Evolutionary conservation across 2,113 vertebrate species (phyloP), one percentile per base, ranked within the genome.

Genomic region (Hydrochoerus hydrochaeris): DNA sequence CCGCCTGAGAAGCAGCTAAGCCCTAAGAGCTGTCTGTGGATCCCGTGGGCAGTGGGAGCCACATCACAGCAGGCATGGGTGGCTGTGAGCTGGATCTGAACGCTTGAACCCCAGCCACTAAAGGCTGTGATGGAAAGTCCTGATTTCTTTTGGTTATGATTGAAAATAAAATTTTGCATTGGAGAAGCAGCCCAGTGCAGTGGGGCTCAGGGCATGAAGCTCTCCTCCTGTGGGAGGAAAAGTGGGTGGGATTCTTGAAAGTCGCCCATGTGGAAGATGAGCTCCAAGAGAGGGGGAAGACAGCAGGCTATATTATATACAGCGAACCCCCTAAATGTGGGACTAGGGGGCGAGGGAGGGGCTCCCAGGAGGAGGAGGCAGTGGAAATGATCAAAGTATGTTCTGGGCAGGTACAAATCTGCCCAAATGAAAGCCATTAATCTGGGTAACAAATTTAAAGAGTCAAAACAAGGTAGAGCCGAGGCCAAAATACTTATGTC

Each of bases 41-140:
- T 69, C 57, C 28, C 38, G 28, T 0, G 24, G 94, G 26, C n/a
- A 83, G 19, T 0, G 4, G 84, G 7, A 41, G 20, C 32, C 13
- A 20, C 10, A 4, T 9, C n/a, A 26, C 3, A 14, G 38, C 20
- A 30, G 3, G 4, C 49, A 35, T 0, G 3, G 3, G 2, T 52
- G 54, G 22, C 58, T 78, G 62, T 16, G n/a, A 35, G 9, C 13
- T 73, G 20, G 4, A 32, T n/a, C 81, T 90, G 62, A 49, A 12
- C 32, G 13, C 49, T 32, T 41, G 65, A 95, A 75, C 38, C 3
- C 16, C n/a, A 77, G 1, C 6, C 73, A 38, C 62, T 38, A 35
- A 49, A 44, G 14, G 52, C 17, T 12, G 10, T 20, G 57, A 1
- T 57, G 11, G 58, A 85, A 78, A 94, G 1, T 5, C 24, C 24